A percentile compares a stretch with the other conserved stretches of the same genome.
Evolutionary conservation across 1,140 invertebrate species (phyloP).

Genomic region (Drosophila dunni): DNA sequence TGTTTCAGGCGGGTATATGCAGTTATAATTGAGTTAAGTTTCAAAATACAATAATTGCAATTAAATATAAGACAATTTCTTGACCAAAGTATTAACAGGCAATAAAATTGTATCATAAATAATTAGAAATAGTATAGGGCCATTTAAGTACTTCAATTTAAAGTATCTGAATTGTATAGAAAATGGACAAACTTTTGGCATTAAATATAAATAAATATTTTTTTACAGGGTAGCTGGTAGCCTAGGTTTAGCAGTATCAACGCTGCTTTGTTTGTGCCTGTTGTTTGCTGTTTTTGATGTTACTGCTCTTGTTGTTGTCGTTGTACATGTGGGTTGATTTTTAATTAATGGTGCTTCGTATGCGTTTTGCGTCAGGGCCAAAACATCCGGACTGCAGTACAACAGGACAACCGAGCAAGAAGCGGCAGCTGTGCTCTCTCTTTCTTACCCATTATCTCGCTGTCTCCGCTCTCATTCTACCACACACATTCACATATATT

Average conservation of each 20-base stretch:
- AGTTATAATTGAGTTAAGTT: not conserved
- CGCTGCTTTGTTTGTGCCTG: slow-evolving; percentile 32
- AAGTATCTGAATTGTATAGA: too few species aligned
- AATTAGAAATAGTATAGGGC: too few species aligned
- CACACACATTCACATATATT: slow-evolving; percentile 17
- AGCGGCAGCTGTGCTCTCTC: slow-evolving; percentile 24
- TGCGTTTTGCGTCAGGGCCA: slow-evolving; percentile 64
- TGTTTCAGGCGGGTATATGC: not conserved
- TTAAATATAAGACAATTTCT: too few species aligned
- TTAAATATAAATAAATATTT: not conserved
- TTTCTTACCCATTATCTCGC: not conserved
- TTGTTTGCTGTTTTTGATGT: slow-evolving; percentile 37
- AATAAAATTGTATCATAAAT: too few species aligned
- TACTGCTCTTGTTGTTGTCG: slow-evolving; percentile 21
- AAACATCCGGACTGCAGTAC: slow-evolving; percentile 45
- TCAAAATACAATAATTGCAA: too few species aligned
- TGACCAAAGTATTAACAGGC: too few species aligned
- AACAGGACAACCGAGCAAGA: slow-evolving; percentile 10
- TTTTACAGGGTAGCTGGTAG: slow-evolving; percentile 2
- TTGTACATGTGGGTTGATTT: slow-evolving; percentile 69
- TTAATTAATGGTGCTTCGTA: slow-evolving; percentile 74
- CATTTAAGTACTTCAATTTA: too few species aligned
- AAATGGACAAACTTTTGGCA: too few species aligned
- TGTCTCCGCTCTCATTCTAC: not conserved
- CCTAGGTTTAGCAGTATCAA: not conserved